phyloP scores from a whole-genome alignment of 2,797 vertebrate species.

The Pantherophis vulpinus region DNA sequence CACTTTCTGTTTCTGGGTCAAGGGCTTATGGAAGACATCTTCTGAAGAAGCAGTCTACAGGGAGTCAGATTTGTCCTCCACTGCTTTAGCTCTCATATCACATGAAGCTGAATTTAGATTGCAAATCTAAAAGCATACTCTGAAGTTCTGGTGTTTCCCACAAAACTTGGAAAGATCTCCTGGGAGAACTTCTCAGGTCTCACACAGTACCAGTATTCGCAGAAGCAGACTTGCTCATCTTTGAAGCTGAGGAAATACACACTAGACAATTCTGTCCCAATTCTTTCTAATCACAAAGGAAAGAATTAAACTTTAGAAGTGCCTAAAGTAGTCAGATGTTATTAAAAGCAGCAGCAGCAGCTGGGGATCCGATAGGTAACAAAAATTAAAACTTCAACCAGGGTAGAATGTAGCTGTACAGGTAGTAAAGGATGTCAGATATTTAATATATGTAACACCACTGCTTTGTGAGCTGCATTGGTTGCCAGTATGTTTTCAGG shows the following conservation, averaged over 20 bases:
- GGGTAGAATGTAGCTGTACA: neutral
- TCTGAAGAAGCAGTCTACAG: neutral
- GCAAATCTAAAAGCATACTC: neutral
- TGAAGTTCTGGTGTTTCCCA: neutral
- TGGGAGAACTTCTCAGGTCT: neutral
- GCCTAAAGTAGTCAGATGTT: neutral
- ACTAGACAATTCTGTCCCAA: neutral
- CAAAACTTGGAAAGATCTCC: neutral
- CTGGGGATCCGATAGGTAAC: neutral
- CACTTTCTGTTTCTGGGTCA: neutral
- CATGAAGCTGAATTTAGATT: neutral
- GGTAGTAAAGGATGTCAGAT: neutral
- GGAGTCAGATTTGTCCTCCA: neutral
- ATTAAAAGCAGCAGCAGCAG: neutral
- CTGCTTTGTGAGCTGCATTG: neutral
- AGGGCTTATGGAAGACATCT: neutral
- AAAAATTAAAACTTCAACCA: neutral
- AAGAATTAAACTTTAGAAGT: neutral
- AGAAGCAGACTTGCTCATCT: neutral
- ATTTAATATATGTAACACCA: neutral
- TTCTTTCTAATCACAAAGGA: constrained; percentile 4
- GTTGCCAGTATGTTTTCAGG: neutral
- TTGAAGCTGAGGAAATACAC: neutral
- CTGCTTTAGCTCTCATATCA: neutral
- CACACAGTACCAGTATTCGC: neutral